Base-by-base conservation (phyloP, 2,113 vertebrate species). In the Proterorhinus semilunaris region DNA sequence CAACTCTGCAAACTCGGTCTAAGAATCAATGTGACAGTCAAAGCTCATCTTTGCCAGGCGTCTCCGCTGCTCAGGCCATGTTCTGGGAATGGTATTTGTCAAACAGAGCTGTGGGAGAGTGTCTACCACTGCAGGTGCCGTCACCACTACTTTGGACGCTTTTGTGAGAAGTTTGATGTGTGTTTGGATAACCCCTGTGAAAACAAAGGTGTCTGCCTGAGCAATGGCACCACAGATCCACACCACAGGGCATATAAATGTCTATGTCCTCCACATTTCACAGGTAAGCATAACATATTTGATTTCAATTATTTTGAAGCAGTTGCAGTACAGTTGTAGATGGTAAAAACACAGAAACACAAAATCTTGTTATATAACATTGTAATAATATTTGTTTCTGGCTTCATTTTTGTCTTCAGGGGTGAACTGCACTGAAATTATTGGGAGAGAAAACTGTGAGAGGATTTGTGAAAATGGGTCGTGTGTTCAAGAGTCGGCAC, bases 41-140 rank as follows among this genome's bases (percentile, higher is more conserved):
- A 93, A 81, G 76, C 84, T 0, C 91, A 94, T 9, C 80, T 88
- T 65, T 95, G 94, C 78, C 90, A 90, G 71, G 83, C 84, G 13
- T 90, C 82, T 65, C 84, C 81, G 44, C 84, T 79, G 21, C 76
- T 90, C 59, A 86, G 79, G 0, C 84, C 94, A 5, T 97, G 94
- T 80, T 95, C 94, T 1, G 92, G 93, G 4, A 93, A 82, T 44
- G 95, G 94, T 13, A 80, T 85, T 84, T 95, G 95, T 79, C 89
- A 92, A 72, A 93, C 88, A 0, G 78, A 91, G 21, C 5, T 80
- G 59, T 87, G 91, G 91, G 92, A 94, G 10, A 84, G 86, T n/a
- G 62, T 58, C 0, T 96, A 93, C 54, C 72, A 21, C 59, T 96
- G 94, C 67, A 89, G 72, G 10, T 97, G 94, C 71, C 82, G 82